Percentiles rank a stretch among this genome's conserved stretches.
These are phyloP conservation scores for Morpho achilles DNA, from an alignment of 2,888 invertebrate species.

Conservation along the genomic window DNA sequence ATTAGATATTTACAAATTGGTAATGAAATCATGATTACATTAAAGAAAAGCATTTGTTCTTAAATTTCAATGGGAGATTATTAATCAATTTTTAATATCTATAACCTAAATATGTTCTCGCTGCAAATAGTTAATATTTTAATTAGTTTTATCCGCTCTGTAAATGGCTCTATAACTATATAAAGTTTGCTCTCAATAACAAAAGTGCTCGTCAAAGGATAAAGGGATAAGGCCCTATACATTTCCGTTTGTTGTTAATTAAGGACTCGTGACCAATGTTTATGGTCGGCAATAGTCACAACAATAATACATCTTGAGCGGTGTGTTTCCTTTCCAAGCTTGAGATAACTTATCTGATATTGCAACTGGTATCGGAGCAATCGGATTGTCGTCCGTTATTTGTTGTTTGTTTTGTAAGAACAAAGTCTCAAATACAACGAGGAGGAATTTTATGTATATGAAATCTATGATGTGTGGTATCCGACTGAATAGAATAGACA, in stretches of 20 bases:
- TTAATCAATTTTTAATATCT: too few species aligned
- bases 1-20: too few species aligned
- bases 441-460: background rate
- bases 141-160: too few species aligned
- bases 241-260: constrained; percentile 62
- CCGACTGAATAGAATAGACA: too few species aligned
- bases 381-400: constrained; percentile 44
- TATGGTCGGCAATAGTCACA: constrained; percentile 60
- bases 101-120: too few species aligned
- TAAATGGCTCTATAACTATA: background rate
- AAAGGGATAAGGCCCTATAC: constrained; percentile 36
- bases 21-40: too few species aligned
- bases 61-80: too few species aligned
- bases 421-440: constrained; percentile 5
- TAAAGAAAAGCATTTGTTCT: too few species aligned
- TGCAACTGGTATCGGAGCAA: constrained; percentile 54
- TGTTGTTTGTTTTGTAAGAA: constrained; percentile 36
- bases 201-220: constrained; percentile 19
- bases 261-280: constrained; percentile 52
- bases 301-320: constrained; percentile 57
- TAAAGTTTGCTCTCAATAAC: constrained; percentile 2
- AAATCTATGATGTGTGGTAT: too few species aligned
- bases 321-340: constrained; percentile 54
- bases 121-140: too few species aligned
- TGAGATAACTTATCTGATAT: constrained; percentile 60